Base-by-base conservation (phyloP, 2,113 vertebrate species). In the Oxyura jamaicensis region DNA sequence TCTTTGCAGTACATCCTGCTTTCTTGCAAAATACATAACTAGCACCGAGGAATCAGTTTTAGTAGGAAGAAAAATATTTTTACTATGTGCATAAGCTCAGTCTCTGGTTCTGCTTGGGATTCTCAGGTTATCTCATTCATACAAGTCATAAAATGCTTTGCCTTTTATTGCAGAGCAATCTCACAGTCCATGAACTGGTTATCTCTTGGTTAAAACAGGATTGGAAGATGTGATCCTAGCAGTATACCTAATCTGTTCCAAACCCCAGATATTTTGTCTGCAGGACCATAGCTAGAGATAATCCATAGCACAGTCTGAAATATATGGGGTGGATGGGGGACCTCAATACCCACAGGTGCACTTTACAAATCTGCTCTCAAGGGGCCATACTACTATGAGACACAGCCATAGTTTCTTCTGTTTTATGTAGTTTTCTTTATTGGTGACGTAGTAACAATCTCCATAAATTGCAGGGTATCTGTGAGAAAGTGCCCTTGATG, bases 261-360 rank as follows among this genome's bases (percentile, higher is more conserved):
- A 4, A 76, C n/a, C 14, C 39, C 50, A 65, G 56, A 35, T 4
- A 12, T 80, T 76, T 69, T 25, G 2, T 76, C 35, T 73, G 13
- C 29, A 25, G 6, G 6, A 28, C 75, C 71, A 44, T 50, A 31
- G 20, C n/a, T 71, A 39, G 91, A 67, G 44, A 42, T 4, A 72
- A 26, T 58, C 50, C 33, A n/a, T 48, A 74, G n/a, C 15, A 25
- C 13, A 44, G 19, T 25, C 33, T 88, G 71, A 88, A 93, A 52
- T 0, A 0, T 15, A 9, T 28, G 18, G 29, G 10, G 16, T 55
- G 5, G 80, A 17, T 55, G 33, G 46, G 25, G 11, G 10, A 16
- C 44, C 48, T 72, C 31, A 21, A 67, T 50, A 72, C 35, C 48
- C 31, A 29, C 33, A 88, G n/a, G 25, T 72, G 36, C 44, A 6